These are phyloP conservation scores for Gorsachius goisagi DNA, from an alignment of 2,113 vertebrate genomes.

Conservation along the genomic window DNA sequence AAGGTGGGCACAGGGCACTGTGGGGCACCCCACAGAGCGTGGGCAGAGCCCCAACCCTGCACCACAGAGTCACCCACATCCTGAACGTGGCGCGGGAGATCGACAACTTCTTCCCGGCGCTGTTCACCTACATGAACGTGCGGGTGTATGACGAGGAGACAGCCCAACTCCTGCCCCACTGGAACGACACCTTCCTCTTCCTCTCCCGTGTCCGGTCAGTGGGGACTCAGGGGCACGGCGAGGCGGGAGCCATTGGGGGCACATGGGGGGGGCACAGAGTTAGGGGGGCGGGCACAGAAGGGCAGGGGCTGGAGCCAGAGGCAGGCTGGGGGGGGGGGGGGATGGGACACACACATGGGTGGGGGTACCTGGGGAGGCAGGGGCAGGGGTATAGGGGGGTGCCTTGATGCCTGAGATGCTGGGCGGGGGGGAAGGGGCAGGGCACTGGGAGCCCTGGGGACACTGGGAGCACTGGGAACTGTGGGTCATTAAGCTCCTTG, in stretches of 20 bases:
- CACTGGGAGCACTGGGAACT: no score
- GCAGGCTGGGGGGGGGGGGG: no score
- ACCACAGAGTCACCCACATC: slow-evolving; percentile 87
- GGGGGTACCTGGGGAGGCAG: no score
- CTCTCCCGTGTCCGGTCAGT: slow-evolving; percentile 78
- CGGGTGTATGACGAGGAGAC: slow-evolving; percentile 91
- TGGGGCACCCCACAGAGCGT: not conserved
- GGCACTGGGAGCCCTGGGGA: not conserved
- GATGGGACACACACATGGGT: no score
- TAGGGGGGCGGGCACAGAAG: not conserved
- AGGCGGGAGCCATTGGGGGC: fast-evolving
- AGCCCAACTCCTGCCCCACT: slow-evolving; percentile 87
- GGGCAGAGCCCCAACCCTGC: not conserved
- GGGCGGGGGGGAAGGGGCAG: not conserved
- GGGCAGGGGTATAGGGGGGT: no score
- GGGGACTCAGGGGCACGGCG: not conserved
- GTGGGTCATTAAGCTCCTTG: not conserved
- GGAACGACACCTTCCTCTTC: slow-evolving; percentile 90
- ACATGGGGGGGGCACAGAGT: fast-evolving
- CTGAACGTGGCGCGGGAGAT: slow-evolving; percentile 95
- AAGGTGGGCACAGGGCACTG: not conserved
- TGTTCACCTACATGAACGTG: slow-evolving; percentile 91
- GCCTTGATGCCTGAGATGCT: not conserved
- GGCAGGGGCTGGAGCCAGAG: no score
- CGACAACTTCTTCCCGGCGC: slow-evolving; percentile 95